These are phyloP conservation scores for Brachionus calyciflorus DNA, from an alignment of 1,140 invertebrate species.

Conservation along the genomic window DNA sequence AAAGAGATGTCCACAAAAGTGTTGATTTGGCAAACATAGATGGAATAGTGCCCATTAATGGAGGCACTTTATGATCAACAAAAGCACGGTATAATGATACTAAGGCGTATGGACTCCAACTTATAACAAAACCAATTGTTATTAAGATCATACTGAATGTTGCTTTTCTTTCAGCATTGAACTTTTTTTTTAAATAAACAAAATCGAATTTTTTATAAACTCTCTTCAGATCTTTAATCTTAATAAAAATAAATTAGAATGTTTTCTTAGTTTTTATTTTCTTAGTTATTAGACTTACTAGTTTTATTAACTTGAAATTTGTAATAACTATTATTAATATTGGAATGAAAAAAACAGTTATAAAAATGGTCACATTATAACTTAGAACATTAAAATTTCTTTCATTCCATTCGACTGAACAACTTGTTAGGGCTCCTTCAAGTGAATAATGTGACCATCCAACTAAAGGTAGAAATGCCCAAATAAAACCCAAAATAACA, in stretches of 20 bases:
- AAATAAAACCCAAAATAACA: background rate
- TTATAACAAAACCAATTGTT: slow-evolving; percentile 10
- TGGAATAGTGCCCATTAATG: slow-evolving; percentile 28
- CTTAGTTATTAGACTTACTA: slow-evolving; percentile 13
- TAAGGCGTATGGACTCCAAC: slow-evolving; percentile 35
- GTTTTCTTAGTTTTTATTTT: background rate
- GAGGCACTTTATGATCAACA: background rate
- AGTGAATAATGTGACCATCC: slow-evolving; percentile 43
- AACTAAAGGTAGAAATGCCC: background rate
- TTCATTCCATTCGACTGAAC: slow-evolving; percentile 36
- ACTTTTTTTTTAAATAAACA: background rate
- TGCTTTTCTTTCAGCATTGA: background rate
- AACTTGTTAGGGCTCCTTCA: slow-evolving; percentile 30
- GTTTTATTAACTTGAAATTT: slow-evolving; percentile 3
- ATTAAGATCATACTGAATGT: slow-evolving; percentile 33
- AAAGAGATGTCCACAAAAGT: slow-evolving; percentile 27
- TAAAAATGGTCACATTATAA: slow-evolving; percentile 39
- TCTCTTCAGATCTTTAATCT: slow-evolving; percentile 19
- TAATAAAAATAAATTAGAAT: background rate
- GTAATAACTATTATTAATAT: background rate
- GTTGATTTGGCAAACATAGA: slow-evolving; percentile 42
- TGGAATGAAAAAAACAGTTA: slow-evolving; percentile 28
- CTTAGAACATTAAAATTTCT: slow-evolving; percentile 38
- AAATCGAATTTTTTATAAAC: slow-evolving; percentile 4
- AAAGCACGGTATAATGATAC: slow-evolving; percentile 30